Evolutionary conservation across 2,888 invertebrate species (phyloP).

Genomic region (Slavum lentiscoides): DNA sequence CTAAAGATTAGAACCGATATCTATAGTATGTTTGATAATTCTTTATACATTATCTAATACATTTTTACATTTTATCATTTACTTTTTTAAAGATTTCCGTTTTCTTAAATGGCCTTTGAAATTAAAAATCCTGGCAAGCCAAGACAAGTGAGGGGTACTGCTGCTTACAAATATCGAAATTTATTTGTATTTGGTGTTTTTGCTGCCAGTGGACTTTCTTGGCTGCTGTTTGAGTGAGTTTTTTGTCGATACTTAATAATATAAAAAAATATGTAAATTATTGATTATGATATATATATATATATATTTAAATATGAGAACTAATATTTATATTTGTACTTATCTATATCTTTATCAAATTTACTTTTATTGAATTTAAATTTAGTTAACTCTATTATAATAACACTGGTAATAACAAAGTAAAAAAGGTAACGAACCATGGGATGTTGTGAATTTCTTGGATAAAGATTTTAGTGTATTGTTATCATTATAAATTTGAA

Average conservation of each 20-base stretch:
- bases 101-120: slow-evolving; percentile 46
- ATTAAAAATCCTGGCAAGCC: slow-evolving; percentile 45
- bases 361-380: too few species aligned
- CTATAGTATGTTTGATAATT: background rate
- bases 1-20: background rate
- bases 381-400: too few species aligned
- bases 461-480: too few species aligned
- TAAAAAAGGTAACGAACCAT: too few species aligned
- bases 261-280: background rate
- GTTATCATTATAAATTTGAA: too few species aligned
- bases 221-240: slow-evolving; percentile 44
- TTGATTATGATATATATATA: background rate
- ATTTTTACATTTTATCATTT: background rate
- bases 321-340: too few species aligned
- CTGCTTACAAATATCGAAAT: slow-evolving; percentile 50
- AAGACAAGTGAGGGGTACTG: slow-evolving; percentile 52
- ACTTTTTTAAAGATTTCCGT: slow-evolving; percentile 34
- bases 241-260: background rate
- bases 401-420: too few species aligned
- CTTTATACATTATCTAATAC: background rate
- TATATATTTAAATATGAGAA: slow-evolving; percentile 14
- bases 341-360: too few species aligned
- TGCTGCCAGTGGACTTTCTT: slow-evolving; percentile 39
- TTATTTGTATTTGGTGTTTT: slow-evolving; percentile 40
- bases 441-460: too few species aligned